Conservation (phyloP, 2,113 vertebrate genomes). For the Himantopus leucocephalus region DNA sequence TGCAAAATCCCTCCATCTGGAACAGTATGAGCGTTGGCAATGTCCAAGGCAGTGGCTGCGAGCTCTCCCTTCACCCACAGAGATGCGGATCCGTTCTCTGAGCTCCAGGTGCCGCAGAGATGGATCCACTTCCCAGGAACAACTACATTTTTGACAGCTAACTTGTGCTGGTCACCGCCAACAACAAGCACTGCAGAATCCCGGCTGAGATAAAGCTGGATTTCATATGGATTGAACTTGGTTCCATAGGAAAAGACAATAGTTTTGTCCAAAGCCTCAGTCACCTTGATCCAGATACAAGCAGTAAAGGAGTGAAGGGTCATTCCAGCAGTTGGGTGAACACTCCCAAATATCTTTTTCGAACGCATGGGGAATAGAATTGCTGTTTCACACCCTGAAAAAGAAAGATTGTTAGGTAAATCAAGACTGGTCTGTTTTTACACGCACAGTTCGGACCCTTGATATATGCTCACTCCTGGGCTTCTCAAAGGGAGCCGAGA, state of each 20-base stretch:
- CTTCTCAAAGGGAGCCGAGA: not conserved
- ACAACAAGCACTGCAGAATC: conserved; percentile 76
- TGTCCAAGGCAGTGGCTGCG: conserved; percentile 24
- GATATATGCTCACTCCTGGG: accelerated
- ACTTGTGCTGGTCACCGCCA: conserved; percentile 75
- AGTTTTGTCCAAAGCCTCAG: conserved; percentile 84
- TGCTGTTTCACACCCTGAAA: conserved; percentile 86
- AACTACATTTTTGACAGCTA: conserved; percentile 62
- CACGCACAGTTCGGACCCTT: accelerated
- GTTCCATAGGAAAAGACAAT: conserved; percentile 91
- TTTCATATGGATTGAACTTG: conserved; percentile 84
- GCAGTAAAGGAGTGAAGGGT: conserved; percentile 80
- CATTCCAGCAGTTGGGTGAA: conserved; percentile 77
- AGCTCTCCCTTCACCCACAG: conserved; percentile 83
- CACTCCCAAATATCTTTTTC: conserved; percentile 83
- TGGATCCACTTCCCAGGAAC: conserved; percentile 81
- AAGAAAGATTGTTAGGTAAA: not conserved
- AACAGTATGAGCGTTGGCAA: conserved; percentile 77
- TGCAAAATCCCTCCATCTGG: conserved; percentile 84
- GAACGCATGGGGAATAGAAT: conserved; percentile 95
- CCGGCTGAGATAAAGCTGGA: conserved; percentile 86
- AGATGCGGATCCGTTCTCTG: conserved; percentile 72
- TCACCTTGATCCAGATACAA: conserved; percentile 90
- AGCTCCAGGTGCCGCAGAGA: conserved; percentile 87
- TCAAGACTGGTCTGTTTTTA: not conserved